Conservation (phyloP, 2,888 invertebrate species). For the Pristionchus exspectatus region DNA sequence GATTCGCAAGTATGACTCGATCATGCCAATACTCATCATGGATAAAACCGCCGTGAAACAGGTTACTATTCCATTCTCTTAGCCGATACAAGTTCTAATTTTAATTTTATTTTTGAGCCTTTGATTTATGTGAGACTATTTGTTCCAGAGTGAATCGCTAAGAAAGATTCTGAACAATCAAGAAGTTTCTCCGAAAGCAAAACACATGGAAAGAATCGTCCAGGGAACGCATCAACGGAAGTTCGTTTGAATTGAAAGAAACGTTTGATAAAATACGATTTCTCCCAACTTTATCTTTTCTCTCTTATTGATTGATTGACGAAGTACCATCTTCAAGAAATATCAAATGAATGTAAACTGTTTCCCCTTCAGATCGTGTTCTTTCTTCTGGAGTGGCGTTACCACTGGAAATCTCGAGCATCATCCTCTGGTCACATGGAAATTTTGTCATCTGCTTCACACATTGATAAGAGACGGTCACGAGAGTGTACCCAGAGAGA, state of each 20-base stretch:
- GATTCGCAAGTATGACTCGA: not conserved
- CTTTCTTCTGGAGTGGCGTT: not conserved
- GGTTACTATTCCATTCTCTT: not conserved
- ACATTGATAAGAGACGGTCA: conserved; percentile 96
- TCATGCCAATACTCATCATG: not conserved
- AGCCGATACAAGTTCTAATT: not conserved
- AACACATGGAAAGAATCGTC: not conserved
- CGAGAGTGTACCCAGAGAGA: conserved; percentile 79
- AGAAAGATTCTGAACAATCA: not conserved
- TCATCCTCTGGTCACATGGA: conserved; percentile 91
- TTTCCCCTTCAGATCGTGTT: not conserved
- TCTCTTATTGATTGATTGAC: not conserved
- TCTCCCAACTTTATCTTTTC: not conserved
- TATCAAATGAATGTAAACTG: no score
- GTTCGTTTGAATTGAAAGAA: no score
- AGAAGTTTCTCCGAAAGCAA: not conserved
- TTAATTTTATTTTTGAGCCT: no score
- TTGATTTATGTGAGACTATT: not conserved
- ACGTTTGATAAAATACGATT: not conserved
- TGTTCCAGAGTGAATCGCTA: not conserved
- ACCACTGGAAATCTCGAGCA: not conserved
- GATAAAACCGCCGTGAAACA: not conserved
- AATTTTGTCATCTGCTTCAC: conserved; percentile 97
- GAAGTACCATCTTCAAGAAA: no score
- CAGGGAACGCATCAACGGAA: not conserved